Base-by-base conservation (phyloP, 2,888 invertebrate genomes). In the Iphiclides podalirius region DNA sequence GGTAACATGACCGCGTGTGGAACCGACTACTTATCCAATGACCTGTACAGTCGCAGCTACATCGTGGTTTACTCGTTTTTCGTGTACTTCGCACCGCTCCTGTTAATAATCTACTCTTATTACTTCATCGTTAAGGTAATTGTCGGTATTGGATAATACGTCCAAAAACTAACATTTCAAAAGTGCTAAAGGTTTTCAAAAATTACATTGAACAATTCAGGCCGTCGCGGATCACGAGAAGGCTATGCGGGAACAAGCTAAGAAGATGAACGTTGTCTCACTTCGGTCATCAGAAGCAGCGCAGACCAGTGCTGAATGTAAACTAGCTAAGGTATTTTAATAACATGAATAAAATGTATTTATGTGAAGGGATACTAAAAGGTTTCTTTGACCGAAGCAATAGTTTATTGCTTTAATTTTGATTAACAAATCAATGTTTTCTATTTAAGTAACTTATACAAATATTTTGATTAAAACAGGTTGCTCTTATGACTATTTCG, bases 181-280 rank as follows among this genome's bases (percentile, higher is more conserved):
- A n/a, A n/a, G n/a, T n/a, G n/a, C n/a, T n/a, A n/a, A n/a, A n/a
- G n/a, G n/a, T n/a, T n/a, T n/a, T n/a, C n/a, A 20, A 20, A 20
- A 6, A 6, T 20, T 4, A 20, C 20, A 20, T 20, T 20, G 3
- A 28, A 11, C 9, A 59, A 52, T 64, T 14, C 69, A 94, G 91
- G 95, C 95, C 57, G 95, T 95, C 52, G 90, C 94, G 47, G 94
- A 94, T 62, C 96, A 96, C 84, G 96, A 96, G 79, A 95, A 93
- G 67, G 91, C 90, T 31, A 95, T 96, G 95, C 90, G 95, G 63
- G 96, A 96, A 75, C 96, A 96, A 82, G 96, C 96, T 43, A 96
- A 96, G 83, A 96, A 96, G 83, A 96, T 96, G 96, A 96, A 96
- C 77, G 96, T 96, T 2, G 94, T 95, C 53, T 96, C 95, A 33